phyloP scores from a whole-genome alignment of 1,140 invertebrate species.

The Leptopilina clavipes region DNA sequence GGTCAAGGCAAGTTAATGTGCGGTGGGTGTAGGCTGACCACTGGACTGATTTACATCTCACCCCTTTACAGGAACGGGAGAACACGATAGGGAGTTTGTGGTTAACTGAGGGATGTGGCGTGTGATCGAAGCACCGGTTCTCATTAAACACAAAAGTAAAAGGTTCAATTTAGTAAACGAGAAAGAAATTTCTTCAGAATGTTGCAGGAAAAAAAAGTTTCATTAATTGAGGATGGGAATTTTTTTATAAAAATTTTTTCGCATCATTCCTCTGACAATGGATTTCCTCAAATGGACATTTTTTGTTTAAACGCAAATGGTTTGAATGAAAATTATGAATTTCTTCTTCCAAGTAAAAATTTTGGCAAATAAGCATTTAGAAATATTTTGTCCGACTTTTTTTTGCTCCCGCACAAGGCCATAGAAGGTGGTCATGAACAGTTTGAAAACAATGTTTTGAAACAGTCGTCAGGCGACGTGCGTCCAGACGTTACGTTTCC shows the following conservation, averaged over 20 bases:
- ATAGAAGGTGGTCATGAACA: no score
- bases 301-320: no score
- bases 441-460: constrained; percentile 58
- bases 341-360: no score
- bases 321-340: no score
- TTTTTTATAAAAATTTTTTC: no score
- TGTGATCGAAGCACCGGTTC: constrained; percentile 64
- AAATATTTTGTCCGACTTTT: no score
- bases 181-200: background rate
- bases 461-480: constrained; percentile 50
- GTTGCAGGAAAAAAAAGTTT: no score
- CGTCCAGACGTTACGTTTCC: constrained; percentile 69
- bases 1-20: constrained; percentile 68
- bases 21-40: constrained; percentile 63
- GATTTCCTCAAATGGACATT: no score
- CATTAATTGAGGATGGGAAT: no score
- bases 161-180: constrained; percentile 3
- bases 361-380: no score
- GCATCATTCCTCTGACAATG: no score
- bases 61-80: constrained; percentile 61
- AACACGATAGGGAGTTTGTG: constrained; percentile 59
- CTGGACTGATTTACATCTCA: constrained; percentile 71
- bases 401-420: no score
- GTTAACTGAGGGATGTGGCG: constrained; percentile 69
- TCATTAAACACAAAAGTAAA: constrained; percentile 60